phyloP scores from a whole-genome alignment of 2,797 vertebrate genomes.

The Pygocentrus nattereri region DNA sequence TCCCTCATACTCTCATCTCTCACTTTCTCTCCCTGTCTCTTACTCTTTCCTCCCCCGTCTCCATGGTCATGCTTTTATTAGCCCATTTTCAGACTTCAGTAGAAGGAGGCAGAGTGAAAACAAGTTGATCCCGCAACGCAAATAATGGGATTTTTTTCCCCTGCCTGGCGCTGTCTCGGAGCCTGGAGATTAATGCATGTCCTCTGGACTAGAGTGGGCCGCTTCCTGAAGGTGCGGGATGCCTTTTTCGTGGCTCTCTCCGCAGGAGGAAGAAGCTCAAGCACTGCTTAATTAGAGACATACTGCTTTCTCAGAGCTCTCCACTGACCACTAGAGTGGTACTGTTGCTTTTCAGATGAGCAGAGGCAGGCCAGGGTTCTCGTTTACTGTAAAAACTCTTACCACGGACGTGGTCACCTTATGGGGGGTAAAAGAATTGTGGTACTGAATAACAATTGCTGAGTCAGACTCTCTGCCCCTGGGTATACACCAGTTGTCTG shows the following conservation, averaged over 20 bases:
- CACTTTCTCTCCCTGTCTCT: conserved; percentile 10
- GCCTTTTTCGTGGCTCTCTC: conserved; percentile 29
- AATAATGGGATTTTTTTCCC: conserved; percentile 36
- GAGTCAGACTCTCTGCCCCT: neutral
- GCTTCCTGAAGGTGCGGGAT: conserved; percentile 30
- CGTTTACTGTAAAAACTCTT: neutral
- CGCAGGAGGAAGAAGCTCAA: conserved; percentile 13
- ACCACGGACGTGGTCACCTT: neutral
- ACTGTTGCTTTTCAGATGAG: neutral
- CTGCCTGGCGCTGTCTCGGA: conserved; percentile 14
- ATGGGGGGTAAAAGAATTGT: neutral
- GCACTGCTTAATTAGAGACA: conserved; percentile 36
- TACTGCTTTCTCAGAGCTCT: conserved; percentile 7
- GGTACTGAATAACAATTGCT: neutral
- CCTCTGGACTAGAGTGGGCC: conserved; percentile 32
- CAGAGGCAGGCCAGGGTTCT: neutral
- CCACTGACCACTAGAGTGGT: conserved; percentile 9
- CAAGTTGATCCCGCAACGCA: conserved; percentile 34
- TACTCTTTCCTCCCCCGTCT: conserved; percentile 6
- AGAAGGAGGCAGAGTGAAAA: conserved; percentile 26
- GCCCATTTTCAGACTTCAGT: conserved; percentile 26
- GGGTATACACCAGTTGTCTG: too few species aligned
- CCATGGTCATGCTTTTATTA: conserved; percentile 45
- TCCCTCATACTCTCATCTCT: conserved; percentile 22
- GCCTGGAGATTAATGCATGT: conserved; percentile 46